Evolutionary conservation across 2,113 vertebrate genomes (phyloP).

Genomic region (Rafetus swinhoei): DNA sequence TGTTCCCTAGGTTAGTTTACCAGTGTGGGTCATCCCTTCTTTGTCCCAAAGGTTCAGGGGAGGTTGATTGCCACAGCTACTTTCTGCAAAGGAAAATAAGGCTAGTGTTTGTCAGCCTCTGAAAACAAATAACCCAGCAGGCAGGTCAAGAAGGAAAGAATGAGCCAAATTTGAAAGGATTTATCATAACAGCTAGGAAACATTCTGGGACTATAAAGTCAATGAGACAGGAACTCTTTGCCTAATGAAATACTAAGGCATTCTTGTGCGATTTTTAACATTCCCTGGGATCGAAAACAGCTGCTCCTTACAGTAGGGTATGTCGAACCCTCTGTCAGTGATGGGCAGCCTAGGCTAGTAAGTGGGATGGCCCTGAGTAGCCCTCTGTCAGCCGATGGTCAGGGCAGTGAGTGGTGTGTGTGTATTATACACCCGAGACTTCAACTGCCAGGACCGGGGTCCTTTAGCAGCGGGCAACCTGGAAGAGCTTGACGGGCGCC

Average conservation of each 20-base stretch:
- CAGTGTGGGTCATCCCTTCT: background rate
- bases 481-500: no score
- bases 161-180: background rate
- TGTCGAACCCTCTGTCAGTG: background rate
- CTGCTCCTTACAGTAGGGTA: slow-evolving; percentile 48
- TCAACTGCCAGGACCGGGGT: no score
- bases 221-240: slow-evolving; percentile 35
- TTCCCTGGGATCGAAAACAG: slow-evolving; percentile 45
- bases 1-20: background rate
- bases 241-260: background rate
- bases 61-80: background rate
- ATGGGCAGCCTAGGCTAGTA: no score
- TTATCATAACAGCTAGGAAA: slow-evolving; percentile 11
- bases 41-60: background rate
- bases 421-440: no score
- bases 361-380: no score
- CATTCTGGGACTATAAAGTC: slow-evolving; percentile 36
- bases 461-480: no score
- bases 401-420: no score
- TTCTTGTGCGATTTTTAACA: background rate
- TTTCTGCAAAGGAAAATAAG: background rate
- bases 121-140: background rate
- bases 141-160: background rate
- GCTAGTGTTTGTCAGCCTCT: background rate
- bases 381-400: no score